Evolutionary conservation across 2,113 vertebrate genomes (phyloP), one percentile per base, ranked within the genome.

Genomic region (Hassar affinis): DNA sequence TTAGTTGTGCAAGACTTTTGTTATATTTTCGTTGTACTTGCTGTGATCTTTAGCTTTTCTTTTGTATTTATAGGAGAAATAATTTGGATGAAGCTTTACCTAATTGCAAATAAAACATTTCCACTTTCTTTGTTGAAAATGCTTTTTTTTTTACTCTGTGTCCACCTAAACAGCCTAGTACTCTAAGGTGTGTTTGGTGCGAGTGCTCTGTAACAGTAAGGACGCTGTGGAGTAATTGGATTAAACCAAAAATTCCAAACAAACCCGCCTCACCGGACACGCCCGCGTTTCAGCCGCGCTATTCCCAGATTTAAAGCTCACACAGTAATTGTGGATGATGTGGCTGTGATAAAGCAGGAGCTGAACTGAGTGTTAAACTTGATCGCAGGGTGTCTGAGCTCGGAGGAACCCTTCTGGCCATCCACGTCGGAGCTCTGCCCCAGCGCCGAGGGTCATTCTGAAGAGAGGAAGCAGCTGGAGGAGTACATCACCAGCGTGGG

Each of bases 401-500:
- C 83, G 56, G 85, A 88, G 35, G 87, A 88, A 71, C 45, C 79
- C 22, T 85, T 85, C 78, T 86, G 87, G 72, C 64, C 84, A 9
- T 79, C 81, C 66, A 64, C 77, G 3, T 85, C 87, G n/a, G 80
- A 87, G 62, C 52, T 87, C 35, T 85, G 80, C 62, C 74, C 78
- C 14, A 83, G n/a, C 47, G 14, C 54, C 18, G 86, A 85, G 42
- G 68, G 74, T 59, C 81, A 82, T 74, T 56, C 77, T 35, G 86
- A 87, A 49, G 88, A 86, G 20, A 83, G 83, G 27, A 83, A 81
- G 82, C 80, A 86, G 62, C 86, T 89, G 59, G 85, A 89, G 78
- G 88, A 87, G 15, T 89, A 88, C 79, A 86, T 89, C 77, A 82
- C 85, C 20, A 79, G 83, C 75, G 86, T 89, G 52, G 88, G 88